These are phyloP conservation scores for Gopherus flavomarginatus DNA, from an alignment of 2,113 vertebrate species.

Conservation along the genomic window DNA sequence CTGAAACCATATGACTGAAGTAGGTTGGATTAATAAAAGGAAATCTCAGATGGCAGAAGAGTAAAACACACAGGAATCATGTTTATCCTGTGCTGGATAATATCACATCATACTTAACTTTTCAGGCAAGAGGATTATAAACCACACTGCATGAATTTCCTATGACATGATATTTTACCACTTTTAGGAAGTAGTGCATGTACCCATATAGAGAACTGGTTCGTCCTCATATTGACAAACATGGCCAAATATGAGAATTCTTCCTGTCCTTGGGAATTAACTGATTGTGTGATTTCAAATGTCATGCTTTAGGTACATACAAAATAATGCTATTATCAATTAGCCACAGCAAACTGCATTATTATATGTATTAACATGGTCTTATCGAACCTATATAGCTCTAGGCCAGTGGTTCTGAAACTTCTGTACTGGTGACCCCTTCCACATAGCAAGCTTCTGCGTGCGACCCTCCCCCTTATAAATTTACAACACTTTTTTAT, in stretches of 20 bases:
- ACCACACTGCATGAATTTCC: background rate
- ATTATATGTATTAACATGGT: background rate
- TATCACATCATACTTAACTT: background rate
- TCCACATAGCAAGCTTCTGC: too few relatives aligned
- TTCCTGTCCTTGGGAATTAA: background rate
- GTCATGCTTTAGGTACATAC: constrained; percentile 2
- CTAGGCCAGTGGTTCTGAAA: background rate
- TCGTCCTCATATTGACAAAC: background rate
- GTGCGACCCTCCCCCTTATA: too few relatives aligned
- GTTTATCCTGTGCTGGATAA: background rate
- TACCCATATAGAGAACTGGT: background rate
- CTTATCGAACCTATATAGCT: background rate
- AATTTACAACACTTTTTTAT: too few relatives aligned
- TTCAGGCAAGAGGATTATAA: background rate
- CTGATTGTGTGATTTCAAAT: constrained; percentile 1
- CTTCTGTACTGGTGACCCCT: too few relatives aligned
- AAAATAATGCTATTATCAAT: background rate
- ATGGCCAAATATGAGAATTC: background rate
- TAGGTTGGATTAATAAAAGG: background rate
- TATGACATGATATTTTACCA: fast-evolving
- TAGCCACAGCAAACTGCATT: background rate
- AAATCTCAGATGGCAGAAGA: constrained; percentile 17
- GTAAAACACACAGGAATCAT: background rate
- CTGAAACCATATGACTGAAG: background rate
- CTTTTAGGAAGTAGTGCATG: background rate